These are phyloP conservation scores for Dasyprocta punctata DNA, from an alignment of 2,113 vertebrate species.

Conservation along the genomic window DNA sequence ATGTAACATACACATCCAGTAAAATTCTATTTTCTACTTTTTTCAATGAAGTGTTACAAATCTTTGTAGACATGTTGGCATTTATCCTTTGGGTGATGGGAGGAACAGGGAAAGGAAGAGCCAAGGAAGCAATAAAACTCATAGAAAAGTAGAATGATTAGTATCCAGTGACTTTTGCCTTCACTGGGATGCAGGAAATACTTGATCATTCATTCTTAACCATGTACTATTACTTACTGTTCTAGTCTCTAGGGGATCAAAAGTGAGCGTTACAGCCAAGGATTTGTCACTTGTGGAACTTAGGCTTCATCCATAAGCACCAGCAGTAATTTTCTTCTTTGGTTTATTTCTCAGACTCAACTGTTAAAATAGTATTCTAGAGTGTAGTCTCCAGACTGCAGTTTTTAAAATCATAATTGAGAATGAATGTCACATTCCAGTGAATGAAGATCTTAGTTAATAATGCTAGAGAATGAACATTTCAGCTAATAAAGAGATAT, in stretches of 20 bases:
- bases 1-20: neutral
- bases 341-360: neutral
- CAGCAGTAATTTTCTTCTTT: neutral
- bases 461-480: constrained; percentile 35
- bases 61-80: neutral
- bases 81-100: neutral
- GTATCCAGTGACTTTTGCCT: neutral
- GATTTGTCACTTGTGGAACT: neutral
- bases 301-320: neutral
- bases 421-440: constrained; percentile 32
- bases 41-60: constrained; percentile 2
- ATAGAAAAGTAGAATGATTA: neutral
- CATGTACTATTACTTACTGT: neutral
- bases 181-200: constrained; percentile 4
- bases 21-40: neutral
- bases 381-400: neutral
- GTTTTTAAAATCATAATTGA: neutral
- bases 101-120: neutral
- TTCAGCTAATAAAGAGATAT: constrained; percentile 3
- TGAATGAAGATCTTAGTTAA: constrained; percentile 47
- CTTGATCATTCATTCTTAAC: neutral
- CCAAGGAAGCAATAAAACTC: neutral
- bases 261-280: neutral
- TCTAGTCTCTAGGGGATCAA: neutral
- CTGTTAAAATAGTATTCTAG: constrained; percentile 13